phyloP scores from a whole-genome alignment of 1,140 invertebrate genomes.

The Battus philenor region DNA sequence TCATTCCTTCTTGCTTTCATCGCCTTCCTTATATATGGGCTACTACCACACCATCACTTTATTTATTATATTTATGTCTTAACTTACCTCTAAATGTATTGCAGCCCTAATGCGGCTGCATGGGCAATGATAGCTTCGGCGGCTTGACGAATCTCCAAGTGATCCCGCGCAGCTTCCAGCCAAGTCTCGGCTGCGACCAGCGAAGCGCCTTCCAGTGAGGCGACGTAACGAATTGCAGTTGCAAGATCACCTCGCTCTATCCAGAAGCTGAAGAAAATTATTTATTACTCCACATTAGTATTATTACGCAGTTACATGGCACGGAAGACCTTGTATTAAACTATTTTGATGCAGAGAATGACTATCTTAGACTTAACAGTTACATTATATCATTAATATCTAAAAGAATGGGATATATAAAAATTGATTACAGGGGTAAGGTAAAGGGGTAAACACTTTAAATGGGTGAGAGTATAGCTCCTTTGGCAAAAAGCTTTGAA shows the following conservation, averaged over 20 bases:
- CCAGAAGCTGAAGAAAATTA: constrained; percentile 80
- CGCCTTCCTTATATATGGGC: no score
- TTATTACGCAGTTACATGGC: no score
- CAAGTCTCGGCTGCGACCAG: constrained; percentile 88
- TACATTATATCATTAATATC: no score
- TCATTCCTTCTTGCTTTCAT: no score
- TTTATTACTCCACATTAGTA: not conserved
- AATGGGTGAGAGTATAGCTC: no score
- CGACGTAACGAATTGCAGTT: constrained; percentile 91
- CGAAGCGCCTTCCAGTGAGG: constrained; percentile 90
- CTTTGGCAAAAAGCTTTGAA: no score
- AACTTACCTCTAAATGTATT: constrained; percentile 33
- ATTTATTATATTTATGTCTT: not conserved
- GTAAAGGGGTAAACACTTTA: not conserved
- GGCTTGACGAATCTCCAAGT: constrained; percentile 92
- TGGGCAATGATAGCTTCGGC: constrained; percentile 90
- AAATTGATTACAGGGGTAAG: no score
- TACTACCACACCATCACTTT: not conserved
- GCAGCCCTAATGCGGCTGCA: constrained; percentile 82
- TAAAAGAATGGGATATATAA: no score
- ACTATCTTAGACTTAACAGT: not conserved
- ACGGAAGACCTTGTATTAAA: no score
- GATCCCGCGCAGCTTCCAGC: constrained; percentile 89
- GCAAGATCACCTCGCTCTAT: constrained; percentile 90
- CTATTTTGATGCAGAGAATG: not conserved